These are phyloP conservation scores for Melanerpes aurifrons DNA, from an alignment of 2,113 vertebrate species.

Conservation along the genomic window DNA sequence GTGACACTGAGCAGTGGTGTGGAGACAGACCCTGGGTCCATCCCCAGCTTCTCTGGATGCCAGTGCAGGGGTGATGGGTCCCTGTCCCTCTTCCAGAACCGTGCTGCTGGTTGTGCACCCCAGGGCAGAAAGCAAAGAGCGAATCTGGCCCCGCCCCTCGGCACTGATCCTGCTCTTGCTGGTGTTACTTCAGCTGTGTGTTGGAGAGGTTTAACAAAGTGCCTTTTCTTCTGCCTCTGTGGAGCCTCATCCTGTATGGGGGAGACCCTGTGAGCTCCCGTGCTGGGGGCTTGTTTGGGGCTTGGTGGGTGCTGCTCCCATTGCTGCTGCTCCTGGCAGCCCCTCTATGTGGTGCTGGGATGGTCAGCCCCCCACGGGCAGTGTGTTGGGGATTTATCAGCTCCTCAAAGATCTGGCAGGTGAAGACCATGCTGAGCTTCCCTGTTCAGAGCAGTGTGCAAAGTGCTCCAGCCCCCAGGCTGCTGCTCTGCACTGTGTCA, in stretches of 20 bases:
- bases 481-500: neutral
- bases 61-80: accelerated
- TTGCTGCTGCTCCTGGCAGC: conserved; percentile 68
- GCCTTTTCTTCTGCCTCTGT: neutral
- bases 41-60: neutral
- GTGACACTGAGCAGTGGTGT: neutral
- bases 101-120: neutral
- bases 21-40: neutral
- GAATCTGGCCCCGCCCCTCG: neutral
- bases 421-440: accelerated
- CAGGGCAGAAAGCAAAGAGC: neutral
- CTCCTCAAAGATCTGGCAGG: accelerated
- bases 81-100: neutral
- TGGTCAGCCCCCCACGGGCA: accelerated
- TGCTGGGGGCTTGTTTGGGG: neutral
- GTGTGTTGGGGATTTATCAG: accelerated
- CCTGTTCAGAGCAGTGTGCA: neutral
- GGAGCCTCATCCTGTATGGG: neutral
- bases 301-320: neutral
- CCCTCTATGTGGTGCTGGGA: neutral
- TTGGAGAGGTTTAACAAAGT: neutral
- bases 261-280: neutral
- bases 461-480: neutral
- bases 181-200: accelerated
- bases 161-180: neutral